These are phyloP conservation scores for Philereme vetulata DNA, from an alignment of 2,888 invertebrate species.

Conservation along the genomic window DNA sequence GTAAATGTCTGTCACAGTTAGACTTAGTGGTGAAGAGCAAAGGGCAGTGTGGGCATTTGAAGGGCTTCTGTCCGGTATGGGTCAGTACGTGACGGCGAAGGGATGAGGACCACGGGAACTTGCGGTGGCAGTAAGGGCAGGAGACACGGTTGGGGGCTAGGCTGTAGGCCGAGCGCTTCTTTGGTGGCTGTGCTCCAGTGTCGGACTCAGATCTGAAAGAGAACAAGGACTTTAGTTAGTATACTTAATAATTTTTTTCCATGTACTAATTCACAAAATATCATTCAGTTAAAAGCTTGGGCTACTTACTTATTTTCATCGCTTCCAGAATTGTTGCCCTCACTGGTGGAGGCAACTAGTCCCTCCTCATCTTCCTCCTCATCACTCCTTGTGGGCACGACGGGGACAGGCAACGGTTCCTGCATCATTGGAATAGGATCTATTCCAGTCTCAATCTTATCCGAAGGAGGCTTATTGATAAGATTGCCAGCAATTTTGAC, in stretches of 20 bases:
- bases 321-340: slow-evolving; percentile 92
- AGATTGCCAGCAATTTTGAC: slow-evolving; percentile 82
- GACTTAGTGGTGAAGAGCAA: slow-evolving; percentile 98
- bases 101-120: slow-evolving; percentile 98
- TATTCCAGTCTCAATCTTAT: slow-evolving; percentile 74
- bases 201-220: slow-evolving; percentile 87
- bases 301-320: slow-evolving; percentile 88
- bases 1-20: slow-evolving; percentile 96
- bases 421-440: slow-evolving; percentile 77
- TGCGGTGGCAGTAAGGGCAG: slow-evolving; percentile 96
- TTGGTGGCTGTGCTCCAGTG: slow-evolving; percentile 81
- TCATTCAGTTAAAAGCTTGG: neutral
- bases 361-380: slow-evolving; percentile 91
- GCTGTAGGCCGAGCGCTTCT: slow-evolving; percentile 97
- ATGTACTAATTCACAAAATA: neutral
- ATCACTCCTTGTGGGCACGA: slow-evolving; percentile 77
- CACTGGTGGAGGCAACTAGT: slow-evolving; percentile 91
- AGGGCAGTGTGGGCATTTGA: slow-evolving; percentile 96
- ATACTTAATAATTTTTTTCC: too few species aligned
- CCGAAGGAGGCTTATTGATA: slow-evolving; percentile 79
- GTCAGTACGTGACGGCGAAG: slow-evolving; percentile 97
- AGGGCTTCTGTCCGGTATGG: slow-evolving; percentile 98
- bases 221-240: slow-evolving; percentile 13
- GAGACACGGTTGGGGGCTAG: slow-evolving; percentile 96
- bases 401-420: slow-evolving; percentile 92